A percentile compares a stretch with the other conserved stretches of the same genome.
Evolutionary conservation across 2,113 vertebrate species (phyloP).

Genomic region (Paralichthys olivaceus): DNA sequence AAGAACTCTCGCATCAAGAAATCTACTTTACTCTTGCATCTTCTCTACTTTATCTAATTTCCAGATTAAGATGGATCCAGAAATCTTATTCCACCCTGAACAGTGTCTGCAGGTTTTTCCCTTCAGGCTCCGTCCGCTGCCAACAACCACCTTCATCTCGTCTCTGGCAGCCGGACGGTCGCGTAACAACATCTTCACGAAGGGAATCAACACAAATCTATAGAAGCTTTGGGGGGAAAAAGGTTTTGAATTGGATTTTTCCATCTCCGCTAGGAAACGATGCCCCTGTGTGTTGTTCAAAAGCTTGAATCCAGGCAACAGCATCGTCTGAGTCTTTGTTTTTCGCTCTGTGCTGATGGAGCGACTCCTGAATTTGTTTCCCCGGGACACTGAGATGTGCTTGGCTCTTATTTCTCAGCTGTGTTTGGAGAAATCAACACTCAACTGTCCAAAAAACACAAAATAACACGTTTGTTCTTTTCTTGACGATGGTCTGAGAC

Average conservation of each 20-base stretch:
- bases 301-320: too few species aligned
- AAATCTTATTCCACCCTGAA: neutral
- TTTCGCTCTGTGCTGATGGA: neutral
- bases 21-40: neutral
- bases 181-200: neutral
- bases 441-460: neutral
- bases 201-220: too few species aligned
- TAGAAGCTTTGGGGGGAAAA: neutral
- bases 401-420: constrained; percentile 1
- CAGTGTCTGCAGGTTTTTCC: neutral
- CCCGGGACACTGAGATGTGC: neutral
- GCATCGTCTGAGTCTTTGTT: neutral
- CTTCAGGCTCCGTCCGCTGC: neutral
- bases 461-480: neutral
- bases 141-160: neutral
- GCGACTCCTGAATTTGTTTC: neutral
- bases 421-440: neutral
- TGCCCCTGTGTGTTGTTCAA: too few species aligned
- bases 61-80: neutral
- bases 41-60: neutral
- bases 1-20: too few species aligned
- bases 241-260: neutral
- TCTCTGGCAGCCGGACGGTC: neutral
- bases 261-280: neutral
- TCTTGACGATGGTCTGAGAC: neutral